Conservation (phyloP, 2,113 vertebrate genomes). For the Propithecus coquereli region DNA sequence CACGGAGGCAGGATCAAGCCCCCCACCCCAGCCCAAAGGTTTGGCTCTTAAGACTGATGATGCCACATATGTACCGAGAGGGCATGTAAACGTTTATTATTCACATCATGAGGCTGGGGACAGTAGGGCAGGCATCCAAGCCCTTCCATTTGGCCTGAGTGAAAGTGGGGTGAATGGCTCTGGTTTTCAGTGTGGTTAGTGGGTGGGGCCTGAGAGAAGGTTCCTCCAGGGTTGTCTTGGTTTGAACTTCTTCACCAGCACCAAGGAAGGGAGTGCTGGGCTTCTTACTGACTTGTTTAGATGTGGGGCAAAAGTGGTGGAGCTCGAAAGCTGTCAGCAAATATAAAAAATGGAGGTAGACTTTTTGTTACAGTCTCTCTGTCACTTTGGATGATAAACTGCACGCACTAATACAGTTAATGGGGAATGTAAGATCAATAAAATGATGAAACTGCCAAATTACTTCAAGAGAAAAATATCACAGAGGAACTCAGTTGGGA, state of each 20-base stretch:
- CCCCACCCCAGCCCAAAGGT: background rate
- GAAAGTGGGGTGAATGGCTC: background rate
- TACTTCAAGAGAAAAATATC: slow-evolving; percentile 52
- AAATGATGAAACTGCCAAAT: slow-evolving; percentile 46
- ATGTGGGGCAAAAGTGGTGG: background rate
- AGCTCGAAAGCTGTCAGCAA: background rate
- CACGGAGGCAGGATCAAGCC: background rate
- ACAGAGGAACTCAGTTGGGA: slow-evolving; percentile 22
- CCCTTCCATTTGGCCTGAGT: background rate
- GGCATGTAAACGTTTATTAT: background rate
- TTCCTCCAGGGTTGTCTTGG: background rate
- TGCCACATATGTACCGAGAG: background rate
- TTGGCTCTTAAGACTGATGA: background rate
- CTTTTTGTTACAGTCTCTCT: slow-evolving; percentile 15
- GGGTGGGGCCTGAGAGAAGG: background rate
- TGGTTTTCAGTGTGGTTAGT: background rate
- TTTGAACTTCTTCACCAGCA: background rate
- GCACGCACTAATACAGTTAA: slow-evolving; percentile 12
- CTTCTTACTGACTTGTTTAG: background rate
- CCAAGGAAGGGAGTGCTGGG: background rate
- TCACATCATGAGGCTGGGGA: background rate
- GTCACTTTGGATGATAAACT: slow-evolving; percentile 23
- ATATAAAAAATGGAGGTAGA: background rate
- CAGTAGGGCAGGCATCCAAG: background rate
- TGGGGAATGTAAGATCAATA: slow-evolving; percentile 31